Evolutionary conservation across 2,888 invertebrate genomes (phyloP), one percentile per base, ranked within the genome.

Genomic region (Eudasyphora cyanicolor): DNA sequence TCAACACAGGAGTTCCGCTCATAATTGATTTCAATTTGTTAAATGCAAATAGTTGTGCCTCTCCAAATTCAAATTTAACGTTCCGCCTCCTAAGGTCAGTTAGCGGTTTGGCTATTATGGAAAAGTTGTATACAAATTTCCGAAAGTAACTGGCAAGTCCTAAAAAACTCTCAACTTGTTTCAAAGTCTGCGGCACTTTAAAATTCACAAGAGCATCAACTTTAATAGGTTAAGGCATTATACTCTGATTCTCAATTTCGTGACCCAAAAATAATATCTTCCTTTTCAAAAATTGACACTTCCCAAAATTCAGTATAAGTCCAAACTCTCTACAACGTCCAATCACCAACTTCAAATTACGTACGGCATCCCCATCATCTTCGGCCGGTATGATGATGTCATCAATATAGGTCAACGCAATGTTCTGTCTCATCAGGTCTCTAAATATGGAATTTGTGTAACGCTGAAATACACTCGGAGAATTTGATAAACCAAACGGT

Each of bases 321-420:
- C 76, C 82, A 24, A 76, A 73, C 10, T 79, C 71, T 12, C 32
- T 6, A 77, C 82, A 29, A n/a, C 8, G 0, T 77, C 21, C 12
- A 79, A 57, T 8, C 79, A 81, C 54, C 19, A 21, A 64, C 45
- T 78, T 10, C 80, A 51, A 12, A 38, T 82, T 10, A 21, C 1
- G 1, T 82, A 74, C 70, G 21, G 76, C 76, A 21, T 29, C 21
- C n/a, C 14, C 60, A 29, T 82, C 78, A 21, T 83, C 62, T 69
- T 79, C 82, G 12, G 76, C 12, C 0, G 82, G 60, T 5, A 87
- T 76, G 2, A 86, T 70, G 3, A 86, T 35, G 17, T 85, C 86
- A 54, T 86, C 86, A 1, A 87, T 57, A 32, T 85, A 85, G 5
- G 35, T 35, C 35, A 35, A 35, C 5, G 35, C 35, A 5, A 35